Evolutionary conservation across 2,113 vertebrate genomes (phyloP).

Genomic region (Baryphthengus martii): DNA sequence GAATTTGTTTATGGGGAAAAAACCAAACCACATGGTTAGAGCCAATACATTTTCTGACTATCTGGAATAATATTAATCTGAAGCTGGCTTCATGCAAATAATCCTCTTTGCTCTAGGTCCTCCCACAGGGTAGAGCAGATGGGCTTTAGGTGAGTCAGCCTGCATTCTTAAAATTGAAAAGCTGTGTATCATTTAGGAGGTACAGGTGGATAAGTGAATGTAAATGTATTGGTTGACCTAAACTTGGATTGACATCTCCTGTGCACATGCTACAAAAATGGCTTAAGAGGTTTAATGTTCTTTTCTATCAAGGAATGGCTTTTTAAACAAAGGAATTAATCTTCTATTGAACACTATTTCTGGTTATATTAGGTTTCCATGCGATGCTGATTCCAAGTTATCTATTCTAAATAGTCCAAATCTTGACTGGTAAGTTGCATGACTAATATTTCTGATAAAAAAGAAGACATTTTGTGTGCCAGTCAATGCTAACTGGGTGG

Average conservation of each 20-base stretch:
- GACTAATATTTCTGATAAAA: not conserved
- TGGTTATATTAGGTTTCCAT: not conserved
- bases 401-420: not conserved
- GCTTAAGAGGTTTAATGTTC: not conserved
- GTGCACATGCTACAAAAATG: not conserved
- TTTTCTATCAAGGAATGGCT: not conserved
- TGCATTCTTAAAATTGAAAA: slow-evolving; percentile 1
- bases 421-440: not conserved
- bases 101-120: slow-evolving; percentile 30
- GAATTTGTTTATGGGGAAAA: not conserved
- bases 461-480: not conserved
- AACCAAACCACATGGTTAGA: not conserved
- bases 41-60: not conserved
- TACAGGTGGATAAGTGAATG: not conserved
- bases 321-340: not conserved
- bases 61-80: slow-evolving; percentile 35
- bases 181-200: not conserved
- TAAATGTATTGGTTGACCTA: not conserved
- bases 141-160: slow-evolving; percentile 15
- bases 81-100: slow-evolving; percentile 19
- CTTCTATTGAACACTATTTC: not conserved
- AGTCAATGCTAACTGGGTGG: not conserved
- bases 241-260: not conserved
- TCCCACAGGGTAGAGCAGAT: slow-evolving; percentile 19
- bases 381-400: not conserved